These are phyloP conservation scores for Drosophila fungiperda DNA, from an alignment of 2,888 invertebrate species.

Conservation along the genomic window DNA sequence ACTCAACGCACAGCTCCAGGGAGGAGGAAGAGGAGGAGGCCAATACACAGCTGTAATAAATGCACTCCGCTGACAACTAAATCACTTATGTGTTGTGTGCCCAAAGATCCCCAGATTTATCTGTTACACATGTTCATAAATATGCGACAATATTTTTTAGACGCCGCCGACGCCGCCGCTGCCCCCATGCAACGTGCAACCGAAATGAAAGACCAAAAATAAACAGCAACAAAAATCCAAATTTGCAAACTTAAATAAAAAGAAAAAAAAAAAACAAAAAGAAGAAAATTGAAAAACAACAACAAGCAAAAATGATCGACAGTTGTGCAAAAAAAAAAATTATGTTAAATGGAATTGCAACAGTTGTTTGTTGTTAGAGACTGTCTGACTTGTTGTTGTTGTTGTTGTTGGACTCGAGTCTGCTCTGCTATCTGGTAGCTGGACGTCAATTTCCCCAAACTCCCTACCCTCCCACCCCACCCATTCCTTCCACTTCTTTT, in stretches of 20 bases:
- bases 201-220: slow-evolving; percentile 6
- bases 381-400: slow-evolving; percentile 25
- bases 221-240: slow-evolving; percentile 2
- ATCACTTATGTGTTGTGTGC: slow-evolving; percentile 75
- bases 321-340: slow-evolving; percentile 48
- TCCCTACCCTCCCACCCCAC: not conserved
- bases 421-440: slow-evolving; percentile 13
- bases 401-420: slow-evolving; percentile 1
- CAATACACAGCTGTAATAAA: slow-evolving; percentile 72
- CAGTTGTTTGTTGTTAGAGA: slow-evolving; percentile 77
- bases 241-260: no score
- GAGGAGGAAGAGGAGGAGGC: slow-evolving; percentile 9
- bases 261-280: not conserved
- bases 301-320: slow-evolving; percentile 64
- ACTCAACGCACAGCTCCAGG: slow-evolving; percentile 28
- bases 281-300: not conserved
- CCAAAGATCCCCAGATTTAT: slow-evolving; percentile 70
- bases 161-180: no score
- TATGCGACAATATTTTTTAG: slow-evolving; percentile 79
- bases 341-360: slow-evolving; percentile 79
- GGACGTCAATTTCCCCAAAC: not conserved
- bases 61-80: slow-evolving; percentile 81
- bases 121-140: slow-evolving; percentile 81
- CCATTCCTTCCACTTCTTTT: not conserved
- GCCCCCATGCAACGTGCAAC: slow-evolving; percentile 18